Percentiles rank a stretch among this genome's conserved stretches.
These are phyloP conservation scores for Monopis laevigella DNA, from an alignment of 2,888 invertebrate species.

Conservation along the genomic window DNA sequence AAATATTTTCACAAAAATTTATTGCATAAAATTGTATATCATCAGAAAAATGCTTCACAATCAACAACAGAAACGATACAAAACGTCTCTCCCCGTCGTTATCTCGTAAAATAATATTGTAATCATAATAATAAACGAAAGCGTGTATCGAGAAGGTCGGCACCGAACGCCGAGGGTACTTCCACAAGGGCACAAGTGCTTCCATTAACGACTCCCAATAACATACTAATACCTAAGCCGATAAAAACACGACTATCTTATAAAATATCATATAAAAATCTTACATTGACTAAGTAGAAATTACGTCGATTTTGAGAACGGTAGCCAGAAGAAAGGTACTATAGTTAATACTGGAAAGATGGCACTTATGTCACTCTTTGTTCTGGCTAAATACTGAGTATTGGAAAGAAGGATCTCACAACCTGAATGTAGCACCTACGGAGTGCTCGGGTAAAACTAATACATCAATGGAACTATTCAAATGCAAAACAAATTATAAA, in stretches of 20 bases:
- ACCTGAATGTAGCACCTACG: slow-evolving; percentile 57
- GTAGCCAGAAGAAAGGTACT: slow-evolving; percentile 55
- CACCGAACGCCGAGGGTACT: too few relatives aligned
- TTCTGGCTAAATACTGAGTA: slow-evolving; percentile 64
- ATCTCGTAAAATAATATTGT: slow-evolving; percentile 8
- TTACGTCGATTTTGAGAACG: slow-evolving; percentile 59
- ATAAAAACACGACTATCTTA: slow-evolving; percentile 62
- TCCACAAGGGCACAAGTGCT: slow-evolving; percentile 69
- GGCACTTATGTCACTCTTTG: slow-evolving; percentile 58
- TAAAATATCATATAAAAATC: slow-evolving; percentile 55
- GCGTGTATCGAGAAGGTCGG: slow-evolving; percentile 3
- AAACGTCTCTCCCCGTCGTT: slow-evolving; percentile 32
- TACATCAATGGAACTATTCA: slow-evolving; percentile 21
- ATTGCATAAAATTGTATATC: slow-evolving; percentile 61
- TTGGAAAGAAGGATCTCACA: slow-evolving; percentile 64
- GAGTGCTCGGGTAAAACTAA: slow-evolving; percentile 38
- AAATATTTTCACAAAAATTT: slow-evolving; percentile 60
- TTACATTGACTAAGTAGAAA: slow-evolving; percentile 59
- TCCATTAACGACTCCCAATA: slow-evolving; percentile 56
- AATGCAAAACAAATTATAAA: background rate
- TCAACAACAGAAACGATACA: slow-evolving; percentile 61
- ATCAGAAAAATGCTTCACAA: slow-evolving; percentile 65
- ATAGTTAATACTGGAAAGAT: slow-evolving; percentile 60
- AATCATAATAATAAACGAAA: slow-evolving; percentile 9
- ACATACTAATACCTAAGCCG: slow-evolving; percentile 62